Evolutionary conservation across 2,888 invertebrate species (phyloP).

Genomic region (Parnassius smintheus): DNA sequence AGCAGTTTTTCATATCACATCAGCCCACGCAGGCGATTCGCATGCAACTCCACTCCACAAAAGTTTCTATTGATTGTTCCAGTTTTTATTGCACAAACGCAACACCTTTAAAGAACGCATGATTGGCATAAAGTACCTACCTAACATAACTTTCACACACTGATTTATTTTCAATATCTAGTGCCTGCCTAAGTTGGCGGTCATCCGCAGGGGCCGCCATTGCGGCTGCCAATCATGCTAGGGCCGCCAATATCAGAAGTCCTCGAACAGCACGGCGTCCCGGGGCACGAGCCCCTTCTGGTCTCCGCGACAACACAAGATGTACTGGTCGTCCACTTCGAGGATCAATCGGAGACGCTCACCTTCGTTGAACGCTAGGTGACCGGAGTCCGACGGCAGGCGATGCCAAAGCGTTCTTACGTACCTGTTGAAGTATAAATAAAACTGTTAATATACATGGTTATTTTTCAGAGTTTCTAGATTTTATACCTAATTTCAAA

Average conservation of each 20-base stretch:
- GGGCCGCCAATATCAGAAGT: constrained; percentile 74
- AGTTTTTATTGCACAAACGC: constrained; percentile 9
- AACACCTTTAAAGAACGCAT: constrained; percentile 8
- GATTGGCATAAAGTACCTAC: constrained; percentile 15
- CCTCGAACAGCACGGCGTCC: constrained; percentile 83
- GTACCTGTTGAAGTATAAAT: constrained; percentile 62
- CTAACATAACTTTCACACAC: constrained; percentile 8
- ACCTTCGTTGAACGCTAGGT: constrained; percentile 88
- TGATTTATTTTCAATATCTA: constrained; percentile 20
- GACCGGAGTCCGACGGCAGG: constrained; percentile 88
- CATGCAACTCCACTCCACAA: not conserved
- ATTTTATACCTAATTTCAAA: too few relatives aligned
- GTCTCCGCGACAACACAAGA: constrained; percentile 87
- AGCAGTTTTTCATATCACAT: constrained; percentile 23
- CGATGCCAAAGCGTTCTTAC: constrained; percentile 88
- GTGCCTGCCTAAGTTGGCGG: constrained; percentile 39
- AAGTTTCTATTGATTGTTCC: constrained; percentile 2
- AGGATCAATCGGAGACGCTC: constrained; percentile 86
- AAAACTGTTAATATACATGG: too few relatives aligned
- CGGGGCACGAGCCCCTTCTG: constrained; percentile 89
- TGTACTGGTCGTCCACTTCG: constrained; percentile 88
- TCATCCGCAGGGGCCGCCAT: constrained; percentile 64
- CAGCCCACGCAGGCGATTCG: constrained; percentile 2
- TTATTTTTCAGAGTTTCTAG: too few relatives aligned
- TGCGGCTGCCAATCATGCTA: constrained; percentile 71